phyloP scores from a whole-genome alignment of 2,113 vertebrate species.

The Ifrita kowaldi region DNA sequence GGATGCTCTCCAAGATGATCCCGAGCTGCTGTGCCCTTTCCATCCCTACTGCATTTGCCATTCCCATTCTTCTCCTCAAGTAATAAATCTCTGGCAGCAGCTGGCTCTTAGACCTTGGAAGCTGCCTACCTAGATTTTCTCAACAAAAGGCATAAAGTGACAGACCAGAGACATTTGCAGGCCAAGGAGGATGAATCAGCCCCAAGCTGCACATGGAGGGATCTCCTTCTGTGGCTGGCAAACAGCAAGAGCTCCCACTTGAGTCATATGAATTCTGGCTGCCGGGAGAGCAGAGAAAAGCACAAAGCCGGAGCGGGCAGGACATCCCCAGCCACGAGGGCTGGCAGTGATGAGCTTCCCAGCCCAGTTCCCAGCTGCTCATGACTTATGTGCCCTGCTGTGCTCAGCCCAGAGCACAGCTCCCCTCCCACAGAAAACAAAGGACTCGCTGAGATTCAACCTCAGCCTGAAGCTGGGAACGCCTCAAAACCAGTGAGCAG shows the following conservation, averaged over 20 bases:
- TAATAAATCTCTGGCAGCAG: background rate
- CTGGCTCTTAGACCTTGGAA: background rate
- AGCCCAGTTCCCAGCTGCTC: background rate
- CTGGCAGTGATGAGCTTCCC: background rate
- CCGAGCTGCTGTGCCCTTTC: accelerated
- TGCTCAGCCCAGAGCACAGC: background rate
- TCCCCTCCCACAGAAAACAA: background rate
- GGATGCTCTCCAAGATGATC: accelerated
- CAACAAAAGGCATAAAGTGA: background rate
- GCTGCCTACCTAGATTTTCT: background rate
- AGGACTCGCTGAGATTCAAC: background rate
- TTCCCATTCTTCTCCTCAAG: background rate
- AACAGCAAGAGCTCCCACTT: background rate
- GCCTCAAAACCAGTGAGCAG: background rate
- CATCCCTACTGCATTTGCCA: background rate
- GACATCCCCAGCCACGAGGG: background rate
- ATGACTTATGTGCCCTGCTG: background rate
- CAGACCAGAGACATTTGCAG: background rate
- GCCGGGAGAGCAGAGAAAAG: background rate
- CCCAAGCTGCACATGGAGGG: background rate
- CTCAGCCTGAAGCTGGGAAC: background rate
- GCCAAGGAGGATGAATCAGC: conserved; percentile 32
- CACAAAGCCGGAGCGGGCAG: background rate
- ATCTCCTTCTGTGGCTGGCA: background rate
- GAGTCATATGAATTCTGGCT: background rate